Evolutionary conservation across 2,797 vertebrate genomes (phyloP).

Genomic region (Yasuhikotakia modesta): DNA sequence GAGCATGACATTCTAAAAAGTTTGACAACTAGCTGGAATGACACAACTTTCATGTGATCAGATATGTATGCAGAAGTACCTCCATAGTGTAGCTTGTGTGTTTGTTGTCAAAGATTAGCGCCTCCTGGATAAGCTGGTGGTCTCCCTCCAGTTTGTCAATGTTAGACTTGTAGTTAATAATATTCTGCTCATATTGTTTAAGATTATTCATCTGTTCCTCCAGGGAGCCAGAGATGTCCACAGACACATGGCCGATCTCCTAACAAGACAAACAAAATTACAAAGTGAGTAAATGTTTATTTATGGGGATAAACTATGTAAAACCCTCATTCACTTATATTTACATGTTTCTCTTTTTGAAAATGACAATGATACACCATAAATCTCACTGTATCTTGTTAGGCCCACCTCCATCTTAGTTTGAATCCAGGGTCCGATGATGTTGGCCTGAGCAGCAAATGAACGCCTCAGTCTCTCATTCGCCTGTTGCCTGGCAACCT

Average conservation of each 20-base stretch:
- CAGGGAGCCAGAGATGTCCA: slow-evolving; percentile 84
- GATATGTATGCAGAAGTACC: slow-evolving; percentile 59
- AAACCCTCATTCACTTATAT: not conserved
- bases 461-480: slow-evolving; percentile 88
- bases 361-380: not conserved
- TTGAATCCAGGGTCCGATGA: slow-evolving; percentile 92
- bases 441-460: slow-evolving; percentile 90
- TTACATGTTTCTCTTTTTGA: not conserved
- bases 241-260: slow-evolving; percentile 89
- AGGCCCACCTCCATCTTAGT: slow-evolving; percentile 87
- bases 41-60: not conserved
- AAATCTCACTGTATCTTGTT: not conserved
- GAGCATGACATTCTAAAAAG: no score
- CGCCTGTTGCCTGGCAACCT: slow-evolving; percentile 86
- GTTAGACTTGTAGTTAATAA: slow-evolving; percentile 91
- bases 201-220: slow-evolving; percentile 94
- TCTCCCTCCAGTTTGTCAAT: slow-evolving; percentile 90
- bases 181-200: slow-evolving; percentile 89
- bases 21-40: not conserved
- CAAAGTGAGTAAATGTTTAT: no score
- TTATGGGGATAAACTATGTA: no score
- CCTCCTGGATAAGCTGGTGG: slow-evolving; percentile 91
- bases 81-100: slow-evolving; percentile 92
- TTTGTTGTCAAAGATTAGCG: slow-evolving; percentile 91
- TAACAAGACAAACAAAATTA: slow-evolving; percentile 55